Conservation (phyloP, 2,888 invertebrate genomes). For the Pelosia muscerda region DNA sequence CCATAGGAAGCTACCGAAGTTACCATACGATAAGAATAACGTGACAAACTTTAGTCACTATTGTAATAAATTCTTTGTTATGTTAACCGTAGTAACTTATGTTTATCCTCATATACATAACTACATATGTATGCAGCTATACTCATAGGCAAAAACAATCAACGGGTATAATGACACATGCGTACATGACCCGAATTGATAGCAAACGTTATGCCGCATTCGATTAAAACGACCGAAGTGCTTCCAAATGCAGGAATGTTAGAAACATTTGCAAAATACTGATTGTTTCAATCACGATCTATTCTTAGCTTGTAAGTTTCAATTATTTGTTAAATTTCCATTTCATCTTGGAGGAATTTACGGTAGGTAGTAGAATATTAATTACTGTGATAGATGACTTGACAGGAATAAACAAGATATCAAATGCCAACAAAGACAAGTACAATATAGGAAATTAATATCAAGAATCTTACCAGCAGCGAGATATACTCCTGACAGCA, state of each 20-base stretch:
- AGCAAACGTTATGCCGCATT: conserved; percentile 55
- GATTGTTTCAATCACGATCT: conserved; percentile 30
- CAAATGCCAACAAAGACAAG: not conserved
- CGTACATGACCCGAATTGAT: conserved; percentile 70
- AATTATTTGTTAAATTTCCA: conserved; percentile 1
- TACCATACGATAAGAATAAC: not conserved
- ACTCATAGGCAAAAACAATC: conserved; percentile 26
- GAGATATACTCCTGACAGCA: conserved; percentile 98
- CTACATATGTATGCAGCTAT: conserved; percentile 14
- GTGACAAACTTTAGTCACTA: not conserved
- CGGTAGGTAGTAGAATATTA: not conserved
- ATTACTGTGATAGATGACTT: not conserved
- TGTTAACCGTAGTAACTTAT: not conserved
- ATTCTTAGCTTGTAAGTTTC: conserved; percentile 10
- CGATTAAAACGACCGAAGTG: conserved; percentile 36
- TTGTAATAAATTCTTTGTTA: not conserved
- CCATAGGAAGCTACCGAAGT: too few species aligned
- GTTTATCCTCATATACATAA: not conserved
- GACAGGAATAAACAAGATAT: not conserved
- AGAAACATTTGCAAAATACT: conserved; percentile 32
- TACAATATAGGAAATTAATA: conserved; percentile 9
- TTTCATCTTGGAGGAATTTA: not conserved
- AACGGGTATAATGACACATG: conserved; percentile 56
- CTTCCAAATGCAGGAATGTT: conserved; percentile 36
- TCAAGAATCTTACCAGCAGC: conserved; percentile 91